Percentiles rank a stretch among this genome's conserved stretches.
Conservation (phyloP, 2,113 vertebrate genomes). For the Melanotaenia duboulayi region DNA sequence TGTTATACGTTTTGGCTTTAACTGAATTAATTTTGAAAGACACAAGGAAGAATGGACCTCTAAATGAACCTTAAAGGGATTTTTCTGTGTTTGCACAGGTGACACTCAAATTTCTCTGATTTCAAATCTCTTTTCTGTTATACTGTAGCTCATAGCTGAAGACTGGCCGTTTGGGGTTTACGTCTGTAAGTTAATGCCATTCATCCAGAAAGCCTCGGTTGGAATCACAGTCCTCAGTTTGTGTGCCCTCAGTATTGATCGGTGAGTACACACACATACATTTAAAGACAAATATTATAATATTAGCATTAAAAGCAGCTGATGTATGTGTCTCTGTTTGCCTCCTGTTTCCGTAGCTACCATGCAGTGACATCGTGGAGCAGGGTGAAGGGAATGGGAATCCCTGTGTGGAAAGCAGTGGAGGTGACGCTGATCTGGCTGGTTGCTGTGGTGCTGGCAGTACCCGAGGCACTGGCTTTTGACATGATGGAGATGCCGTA, state of each 20-base stretch:
- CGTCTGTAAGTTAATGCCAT: constrained; percentile 89
- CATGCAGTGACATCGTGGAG: constrained; percentile 93
- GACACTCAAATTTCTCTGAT: constrained; percentile 6
- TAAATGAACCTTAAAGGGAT: constrained; percentile 16
- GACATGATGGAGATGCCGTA: constrained; percentile 88
- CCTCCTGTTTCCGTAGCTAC: constrained; percentile 78
- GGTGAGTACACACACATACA: constrained; percentile 74
- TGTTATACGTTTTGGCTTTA: constrained; percentile 37
- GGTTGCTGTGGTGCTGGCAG: constrained; percentile 85
- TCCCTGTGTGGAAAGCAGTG: constrained; percentile 90
- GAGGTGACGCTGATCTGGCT: constrained; percentile 90
- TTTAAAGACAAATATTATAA: background rate
- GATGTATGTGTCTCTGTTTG: background rate
- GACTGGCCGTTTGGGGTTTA: constrained; percentile 92
- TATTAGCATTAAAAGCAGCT: background rate
- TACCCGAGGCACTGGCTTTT: constrained; percentile 89
- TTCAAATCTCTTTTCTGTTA: background rate
- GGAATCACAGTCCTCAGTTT: constrained; percentile 93
- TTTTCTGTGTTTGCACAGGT: constrained; percentile 27
- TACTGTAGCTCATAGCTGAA: constrained; percentile 85
- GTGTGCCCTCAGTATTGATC: constrained; percentile 92
- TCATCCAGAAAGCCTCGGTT: constrained; percentile 91
- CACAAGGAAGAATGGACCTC: constrained; percentile 1
- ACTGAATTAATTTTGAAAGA: constrained; percentile 15
- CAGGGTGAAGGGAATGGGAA: constrained; percentile 91